A percentile compares a stretch with the other conserved stretches of the same genome.
Conservation (phyloP, 2,797 vertebrate genomes). For the Menidia menidia region DNA sequence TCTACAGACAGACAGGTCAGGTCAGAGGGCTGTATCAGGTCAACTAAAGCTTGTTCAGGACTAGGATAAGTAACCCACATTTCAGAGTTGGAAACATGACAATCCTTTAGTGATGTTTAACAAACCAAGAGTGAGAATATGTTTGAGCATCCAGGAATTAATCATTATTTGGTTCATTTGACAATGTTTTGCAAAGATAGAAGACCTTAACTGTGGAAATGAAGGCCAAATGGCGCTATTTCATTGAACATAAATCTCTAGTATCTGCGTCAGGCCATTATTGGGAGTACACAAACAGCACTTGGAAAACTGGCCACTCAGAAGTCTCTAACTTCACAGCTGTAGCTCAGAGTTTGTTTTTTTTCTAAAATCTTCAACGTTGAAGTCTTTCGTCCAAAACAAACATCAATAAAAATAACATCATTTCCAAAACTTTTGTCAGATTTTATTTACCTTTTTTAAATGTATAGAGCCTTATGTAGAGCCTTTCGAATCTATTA, state of each 20-base stretch:
- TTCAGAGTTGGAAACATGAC: slow-evolving; percentile 20
- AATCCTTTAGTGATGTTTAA: slow-evolving; percentile 13
- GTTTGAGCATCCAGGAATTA: background rate
- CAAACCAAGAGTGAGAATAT: background rate
- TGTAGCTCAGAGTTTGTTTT: too few species aligned
- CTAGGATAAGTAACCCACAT: slow-evolving; percentile 34
- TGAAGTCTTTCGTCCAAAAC: too few species aligned
- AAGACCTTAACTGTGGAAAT: background rate
- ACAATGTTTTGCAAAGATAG: background rate
- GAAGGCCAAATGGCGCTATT: background rate
- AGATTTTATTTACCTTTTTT: too few species aligned
- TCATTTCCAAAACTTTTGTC: too few species aligned
- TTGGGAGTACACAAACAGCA: too few species aligned
- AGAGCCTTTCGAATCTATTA: too few species aligned
- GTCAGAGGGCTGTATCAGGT: slow-evolving; percentile 42
- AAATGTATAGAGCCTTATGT: too few species aligned
- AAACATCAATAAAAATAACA: too few species aligned
- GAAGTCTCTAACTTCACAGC: too few species aligned
- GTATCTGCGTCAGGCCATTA: background rate
- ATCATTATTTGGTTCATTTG: background rate
- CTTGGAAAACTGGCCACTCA: too few species aligned
- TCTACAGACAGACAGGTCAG: slow-evolving; percentile 30
- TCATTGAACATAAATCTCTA: background rate
- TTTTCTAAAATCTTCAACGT: too few species aligned
- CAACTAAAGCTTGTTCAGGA: slow-evolving; percentile 4